Conservation (phyloP, 2,797 vertebrate genomes). For the Megaceryle alcyon region DNA sequence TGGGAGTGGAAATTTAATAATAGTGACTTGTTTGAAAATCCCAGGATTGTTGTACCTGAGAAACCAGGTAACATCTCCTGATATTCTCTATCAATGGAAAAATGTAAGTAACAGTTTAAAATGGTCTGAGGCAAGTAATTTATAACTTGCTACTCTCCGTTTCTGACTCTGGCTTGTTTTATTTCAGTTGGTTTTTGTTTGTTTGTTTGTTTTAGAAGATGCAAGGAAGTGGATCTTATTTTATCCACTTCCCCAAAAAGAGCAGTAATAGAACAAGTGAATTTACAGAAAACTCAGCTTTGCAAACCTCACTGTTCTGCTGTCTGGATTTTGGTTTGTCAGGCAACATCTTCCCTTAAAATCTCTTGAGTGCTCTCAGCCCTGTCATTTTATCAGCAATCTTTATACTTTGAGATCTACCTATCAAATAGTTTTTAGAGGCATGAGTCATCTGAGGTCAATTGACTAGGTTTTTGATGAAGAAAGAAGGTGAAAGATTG, state of each 20-base stretch:
- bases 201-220: neutral
- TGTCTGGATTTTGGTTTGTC: conserved; percentile 19
- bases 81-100: neutral
- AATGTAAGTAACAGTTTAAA: neutral
- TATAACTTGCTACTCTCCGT: neutral
- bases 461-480: neutral
- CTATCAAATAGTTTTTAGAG: neutral
- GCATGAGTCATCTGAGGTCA: neutral
- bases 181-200: neutral
- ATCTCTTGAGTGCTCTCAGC: neutral
- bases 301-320: neutral
- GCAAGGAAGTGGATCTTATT: neutral
- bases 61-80: neutral
- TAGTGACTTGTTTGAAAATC: neutral
- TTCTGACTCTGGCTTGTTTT: neutral
- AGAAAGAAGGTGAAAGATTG: neutral
- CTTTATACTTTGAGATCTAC: conserved; percentile 28
- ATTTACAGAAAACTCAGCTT: neutral
- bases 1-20: neutral
- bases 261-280: neutral
- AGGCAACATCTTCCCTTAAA: neutral
- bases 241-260: neutral
- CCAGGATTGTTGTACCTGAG: neutral
- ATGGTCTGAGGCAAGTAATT: neutral
- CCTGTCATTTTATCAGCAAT: neutral